Evolutionary conservation across 2,113 vertebrate species (phyloP).

Genomic region (Caranx ignobilis): DNA sequence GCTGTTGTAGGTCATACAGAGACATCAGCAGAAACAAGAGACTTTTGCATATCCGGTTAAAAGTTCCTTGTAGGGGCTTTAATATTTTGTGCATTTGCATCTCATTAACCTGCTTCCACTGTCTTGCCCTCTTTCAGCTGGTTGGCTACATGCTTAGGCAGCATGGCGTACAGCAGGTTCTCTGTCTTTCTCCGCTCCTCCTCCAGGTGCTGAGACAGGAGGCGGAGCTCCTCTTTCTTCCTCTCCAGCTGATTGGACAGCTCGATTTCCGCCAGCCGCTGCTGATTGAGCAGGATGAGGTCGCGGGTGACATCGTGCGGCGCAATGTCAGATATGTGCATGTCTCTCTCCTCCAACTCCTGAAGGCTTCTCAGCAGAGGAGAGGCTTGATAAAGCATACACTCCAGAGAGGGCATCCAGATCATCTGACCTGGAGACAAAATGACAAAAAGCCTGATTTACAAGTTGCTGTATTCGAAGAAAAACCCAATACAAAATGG

Average conservation of each 20-base stretch:
- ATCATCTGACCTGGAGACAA: conserved; percentile 83
- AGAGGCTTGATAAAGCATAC: conserved; percentile 88
- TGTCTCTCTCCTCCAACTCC: conserved; percentile 86
- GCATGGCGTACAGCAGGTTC: conserved; percentile 86
- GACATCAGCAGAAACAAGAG: too few species aligned
- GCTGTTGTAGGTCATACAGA: too few species aligned
- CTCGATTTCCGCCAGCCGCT: conserved; percentile 87
- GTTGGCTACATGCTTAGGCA: conserved; percentile 87
- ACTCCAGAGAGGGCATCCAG: conserved; percentile 87
- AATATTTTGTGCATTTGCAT: neutral
- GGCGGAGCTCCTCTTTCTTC: conserved; percentile 86
- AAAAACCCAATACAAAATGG: neutral
- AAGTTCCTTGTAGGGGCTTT: too few species aligned
- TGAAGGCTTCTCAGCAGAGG: conserved; percentile 85
- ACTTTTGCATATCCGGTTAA: too few species aligned
- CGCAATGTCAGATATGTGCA: conserved; percentile 88
- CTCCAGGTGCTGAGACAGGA: conserved; percentile 85
- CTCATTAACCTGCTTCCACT: conserved; percentile 86
- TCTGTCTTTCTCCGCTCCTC: conserved; percentile 87
- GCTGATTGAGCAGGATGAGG: conserved; percentile 89
- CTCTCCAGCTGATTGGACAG: conserved; percentile 89
- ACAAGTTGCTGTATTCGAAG: neutral
- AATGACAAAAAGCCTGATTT: neutral
- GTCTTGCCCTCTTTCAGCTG: conserved; percentile 86
- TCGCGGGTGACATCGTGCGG: conserved; percentile 88